A percentile compares a stretch with the other conserved stretches of the same genome.
Evolutionary conservation across 2,113 vertebrate genomes (phyloP).

Genomic region (Tretioscincus oriximinensis): DNA sequence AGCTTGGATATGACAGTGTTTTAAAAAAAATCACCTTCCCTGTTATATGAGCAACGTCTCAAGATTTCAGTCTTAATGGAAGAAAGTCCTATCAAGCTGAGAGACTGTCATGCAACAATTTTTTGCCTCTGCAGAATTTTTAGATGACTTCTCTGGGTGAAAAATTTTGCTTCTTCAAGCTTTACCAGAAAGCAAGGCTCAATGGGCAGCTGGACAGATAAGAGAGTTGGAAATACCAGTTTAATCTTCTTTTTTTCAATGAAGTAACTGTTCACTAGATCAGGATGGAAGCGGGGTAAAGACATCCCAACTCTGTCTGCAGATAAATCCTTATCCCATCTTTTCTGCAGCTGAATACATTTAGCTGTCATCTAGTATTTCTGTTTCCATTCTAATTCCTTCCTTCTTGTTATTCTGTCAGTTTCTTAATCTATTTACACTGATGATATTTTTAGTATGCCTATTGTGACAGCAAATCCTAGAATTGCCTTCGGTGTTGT

Average conservation of each 20-base stretch:
- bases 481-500: constrained; percentile 71
- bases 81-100: background rate
- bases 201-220: constrained; percentile 39
- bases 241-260: constrained; percentile 38
- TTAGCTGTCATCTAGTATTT: constrained; percentile 56
- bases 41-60: background rate
- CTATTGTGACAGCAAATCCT: constrained; percentile 70
- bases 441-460: constrained; percentile 72
- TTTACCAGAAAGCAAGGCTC: constrained; percentile 32
- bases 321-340: constrained; percentile 41
- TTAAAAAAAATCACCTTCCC: constrained; percentile 8
- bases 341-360: constrained; percentile 21
- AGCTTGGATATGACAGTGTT: background rate
- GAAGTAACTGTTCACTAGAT: constrained; percentile 23
- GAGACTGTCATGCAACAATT: too few relatives aligned
- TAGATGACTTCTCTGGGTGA: constrained; percentile 2
- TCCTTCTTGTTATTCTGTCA: constrained; percentile 73
- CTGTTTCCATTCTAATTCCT: constrained; percentile 64
- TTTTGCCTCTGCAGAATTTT: background rate
- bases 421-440: constrained; percentile 74
- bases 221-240: constrained; percentile 47
- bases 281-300: constrained; percentile 43
- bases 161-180: constrained; percentile 7
- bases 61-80: background rate
- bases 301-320: constrained; percentile 36